Conservation (phyloP, 53 echinoderm and acorn worm genomes). For the Apostichopus leukothele region DNA sequence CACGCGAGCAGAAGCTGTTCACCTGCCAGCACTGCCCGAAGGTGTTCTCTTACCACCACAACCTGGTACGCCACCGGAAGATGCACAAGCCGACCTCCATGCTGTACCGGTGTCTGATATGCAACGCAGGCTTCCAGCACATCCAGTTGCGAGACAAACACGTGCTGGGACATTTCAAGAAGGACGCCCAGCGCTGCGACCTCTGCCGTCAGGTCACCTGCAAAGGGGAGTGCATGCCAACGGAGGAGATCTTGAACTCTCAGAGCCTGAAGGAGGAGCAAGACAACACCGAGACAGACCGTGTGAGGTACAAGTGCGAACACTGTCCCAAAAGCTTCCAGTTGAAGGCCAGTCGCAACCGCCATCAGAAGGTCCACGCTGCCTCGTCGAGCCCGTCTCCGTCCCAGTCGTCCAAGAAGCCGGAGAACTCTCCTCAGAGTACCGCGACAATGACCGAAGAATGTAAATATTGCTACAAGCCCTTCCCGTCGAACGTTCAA, state of each 20-base stretch:
- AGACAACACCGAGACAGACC: background rate
- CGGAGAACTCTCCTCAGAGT: background rate
- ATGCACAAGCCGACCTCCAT: background rate
- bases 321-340: slow-evolving; percentile 15
- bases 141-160: slow-evolving; percentile 24
- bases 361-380: slow-evolving; percentile 23
- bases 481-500: background rate
- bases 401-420: background rate
- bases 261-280: background rate
- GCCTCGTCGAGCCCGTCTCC: background rate
- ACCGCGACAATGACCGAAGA: background rate
- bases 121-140: background rate
- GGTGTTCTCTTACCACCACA: background rate
- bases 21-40: slow-evolving; percentile 19
- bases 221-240: slow-evolving; percentile 35
- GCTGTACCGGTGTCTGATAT: slow-evolving; percentile 32
- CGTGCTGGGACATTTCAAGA: slow-evolving; percentile 38
- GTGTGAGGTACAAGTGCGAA: background rate
- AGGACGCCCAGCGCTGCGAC: slow-evolving; percentile 37
- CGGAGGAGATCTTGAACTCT: slow-evolving; percentile 21
- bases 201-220: slow-evolving; percentile 40
- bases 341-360: slow-evolving; percentile 26
- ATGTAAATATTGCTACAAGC: slow-evolving; percentile 40
- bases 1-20: background rate
- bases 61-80: slow-evolving; percentile 15